Evolutionary conservation across 2,888 invertebrate genomes (phyloP).

Genomic region (Desoria tigrina): DNA sequence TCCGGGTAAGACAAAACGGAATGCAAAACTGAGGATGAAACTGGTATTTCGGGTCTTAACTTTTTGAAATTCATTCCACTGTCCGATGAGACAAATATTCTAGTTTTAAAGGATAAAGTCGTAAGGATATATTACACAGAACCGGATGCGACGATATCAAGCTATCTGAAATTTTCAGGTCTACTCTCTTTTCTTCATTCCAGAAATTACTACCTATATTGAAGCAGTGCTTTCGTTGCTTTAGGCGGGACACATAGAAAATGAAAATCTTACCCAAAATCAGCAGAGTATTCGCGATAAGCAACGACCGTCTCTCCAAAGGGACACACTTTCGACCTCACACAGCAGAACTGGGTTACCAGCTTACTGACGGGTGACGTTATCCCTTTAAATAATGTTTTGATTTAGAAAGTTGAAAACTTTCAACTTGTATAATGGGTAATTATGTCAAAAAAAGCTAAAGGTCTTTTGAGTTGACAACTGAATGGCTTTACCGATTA

Average conservation of each 20-base stretch:
- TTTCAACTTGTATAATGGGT: not conserved
- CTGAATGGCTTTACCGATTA: constrained; percentile 6
- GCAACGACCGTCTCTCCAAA: constrained; percentile 43
- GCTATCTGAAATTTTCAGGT: no score
- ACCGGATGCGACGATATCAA: no score
- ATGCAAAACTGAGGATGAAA: constrained; percentile 14
- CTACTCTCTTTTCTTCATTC: no score
- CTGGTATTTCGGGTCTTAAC: constrained; percentile 1
- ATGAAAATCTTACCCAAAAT: constrained; percentile 24
- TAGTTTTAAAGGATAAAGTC: constrained; percentile 9
- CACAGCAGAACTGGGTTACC: constrained; percentile 43
- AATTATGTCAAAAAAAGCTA: not conserved
- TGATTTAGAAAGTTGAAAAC: not conserved
- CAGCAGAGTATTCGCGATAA: constrained; percentile 27
- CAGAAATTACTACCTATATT: no score
- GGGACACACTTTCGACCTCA: constrained; percentile 33
- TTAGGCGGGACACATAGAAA: no score
- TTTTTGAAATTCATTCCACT: constrained; percentile 27
- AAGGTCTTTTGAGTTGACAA: no score
- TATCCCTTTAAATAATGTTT: constrained; percentile 29
- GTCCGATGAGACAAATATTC: constrained; percentile 38
- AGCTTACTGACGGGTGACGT: constrained; percentile 28
- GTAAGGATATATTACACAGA: not conserved
- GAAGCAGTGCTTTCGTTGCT: no score
- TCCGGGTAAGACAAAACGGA: constrained; percentile 26